Conservation (phyloP, 2,888 invertebrate genomes). For the Xylota segnis region DNA sequence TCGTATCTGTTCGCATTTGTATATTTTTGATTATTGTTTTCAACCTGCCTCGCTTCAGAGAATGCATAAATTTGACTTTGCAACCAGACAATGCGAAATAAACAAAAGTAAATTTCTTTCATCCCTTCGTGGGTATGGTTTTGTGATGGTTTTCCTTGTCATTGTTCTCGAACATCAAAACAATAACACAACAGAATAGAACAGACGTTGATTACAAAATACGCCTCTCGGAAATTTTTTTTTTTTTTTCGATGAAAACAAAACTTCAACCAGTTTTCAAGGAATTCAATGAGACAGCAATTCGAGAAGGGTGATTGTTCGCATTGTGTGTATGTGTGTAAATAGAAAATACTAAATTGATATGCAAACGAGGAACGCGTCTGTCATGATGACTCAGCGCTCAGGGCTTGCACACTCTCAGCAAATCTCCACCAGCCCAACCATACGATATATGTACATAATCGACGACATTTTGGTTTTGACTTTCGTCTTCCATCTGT, state of each 20-base stretch:
- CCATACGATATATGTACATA: too few relatives aligned
- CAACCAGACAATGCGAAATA: slow-evolving; percentile 13
- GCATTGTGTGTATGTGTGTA: slow-evolving; percentile 24
- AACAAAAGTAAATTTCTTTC: slow-evolving; percentile 38
- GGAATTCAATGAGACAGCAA: slow-evolving; percentile 36
- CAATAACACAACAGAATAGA: background rate
- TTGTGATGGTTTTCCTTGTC: slow-evolving; percentile 33
- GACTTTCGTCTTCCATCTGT: background rate
- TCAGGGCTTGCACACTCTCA: background rate
- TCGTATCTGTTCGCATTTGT: background rate
- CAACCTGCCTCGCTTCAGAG: background rate
- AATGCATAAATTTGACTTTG: background rate
- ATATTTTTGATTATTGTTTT: background rate
- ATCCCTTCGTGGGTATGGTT: background rate
- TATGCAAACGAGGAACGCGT: slow-evolving; percentile 52
- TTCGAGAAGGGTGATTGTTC: slow-evolving; percentile 41
- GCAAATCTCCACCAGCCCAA: slow-evolving; percentile 16
- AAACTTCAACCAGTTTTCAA: slow-evolving; percentile 29
- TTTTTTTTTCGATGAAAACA: background rate
- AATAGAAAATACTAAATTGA: slow-evolving; percentile 53
- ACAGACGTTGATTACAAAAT: slow-evolving; percentile 53
- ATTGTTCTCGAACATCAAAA: slow-evolving; percentile 33
- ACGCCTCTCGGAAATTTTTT: slow-evolving; percentile 38
- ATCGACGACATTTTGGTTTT: slow-evolving; percentile 38
- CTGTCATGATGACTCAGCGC: slow-evolving; percentile 40